Evolutionary conservation across 2,797 vertebrate species (phyloP), one percentile per base, ranked within the genome.

Genomic region (Pseudopleuronectes americanus): DNA sequence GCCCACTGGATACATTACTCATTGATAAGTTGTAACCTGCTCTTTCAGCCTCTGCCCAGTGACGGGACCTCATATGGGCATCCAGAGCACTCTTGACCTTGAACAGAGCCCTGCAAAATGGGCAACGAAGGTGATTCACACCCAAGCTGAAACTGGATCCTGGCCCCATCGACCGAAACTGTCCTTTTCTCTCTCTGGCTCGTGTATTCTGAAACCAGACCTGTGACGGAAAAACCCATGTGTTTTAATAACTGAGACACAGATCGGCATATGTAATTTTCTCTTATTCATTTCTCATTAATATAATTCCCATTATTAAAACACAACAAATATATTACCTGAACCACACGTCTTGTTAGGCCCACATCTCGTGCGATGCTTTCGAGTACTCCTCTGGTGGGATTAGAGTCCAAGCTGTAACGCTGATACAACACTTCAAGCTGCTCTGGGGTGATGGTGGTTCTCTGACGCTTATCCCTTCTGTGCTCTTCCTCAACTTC

Each of bases 161-260:
- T 31, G 96, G 97, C 41, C 97, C 97, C 67, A 97, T 93, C 0
- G 98, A 97, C 79, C 98, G 92, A 91, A 99, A 99, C 85, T 99
- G 98, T 56, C 98, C 98, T 88, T 99, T 99, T 88, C 98, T 94
- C 77, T 99, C 97, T 87, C 98, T 95, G 9, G 98, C 98, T 48
- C 98, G 92, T 2, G 98, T 99, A 86, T 99, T 99, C 90, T 99
- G 98, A 93, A 99, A 99, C 98, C 98, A 99, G 28, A 99, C 98
- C 86, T 99, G 95, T 62, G 3, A 74, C 69, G 45, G 8, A 77
- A 75, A 82, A 19, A 65, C 5, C 4, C 67, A 3, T 10, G 23
- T 36, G 2, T 69, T 81, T 71, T 63, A 64, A 64, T 64, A 77
- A 59, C 64, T 0, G 4, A 41, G 5, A 54, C 24, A 74, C 3